Evolutionary conservation across 2,888 invertebrate genomes (phyloP).

Genomic region (Aelia acuminata): DNA sequence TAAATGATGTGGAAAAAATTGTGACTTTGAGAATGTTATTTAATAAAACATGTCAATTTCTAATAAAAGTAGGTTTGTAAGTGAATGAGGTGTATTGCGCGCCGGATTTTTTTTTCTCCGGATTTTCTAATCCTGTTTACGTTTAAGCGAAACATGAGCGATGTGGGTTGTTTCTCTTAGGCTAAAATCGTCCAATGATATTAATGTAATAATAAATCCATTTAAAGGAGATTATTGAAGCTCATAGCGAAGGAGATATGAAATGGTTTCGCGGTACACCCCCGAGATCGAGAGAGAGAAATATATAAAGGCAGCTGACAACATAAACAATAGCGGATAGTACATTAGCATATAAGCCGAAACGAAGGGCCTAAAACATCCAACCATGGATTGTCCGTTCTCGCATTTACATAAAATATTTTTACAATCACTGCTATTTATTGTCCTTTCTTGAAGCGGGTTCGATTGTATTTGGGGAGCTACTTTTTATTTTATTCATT

Average conservation of each 20-base stretch:
- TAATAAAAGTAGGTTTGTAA: too few species aligned
- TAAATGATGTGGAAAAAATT: too few species aligned
- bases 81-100: too few species aligned
- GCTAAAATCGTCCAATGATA: too few species aligned
- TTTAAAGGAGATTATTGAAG: neutral
- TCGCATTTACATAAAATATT: conserved; percentile 41
- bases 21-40: too few species aligned
- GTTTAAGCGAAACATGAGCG: too few species aligned
- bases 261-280: neutral
- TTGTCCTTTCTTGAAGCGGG: neutral
- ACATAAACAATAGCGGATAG: conserved; percentile 35
- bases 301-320: conserved; percentile 23
- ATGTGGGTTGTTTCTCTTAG: too few species aligned
- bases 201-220: neutral
- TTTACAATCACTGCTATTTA: conserved; percentile 43
- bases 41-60: too few species aligned
- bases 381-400: neutral
- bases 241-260: neutral
- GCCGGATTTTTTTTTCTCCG: too few species aligned
- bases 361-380: conserved; percentile 40
- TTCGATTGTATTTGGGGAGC: conserved; percentile 21
- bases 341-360: conserved; percentile 57
- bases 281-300: neutral
- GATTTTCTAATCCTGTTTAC: too few species aligned
- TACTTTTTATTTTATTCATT: too few species aligned